phyloP scores from a whole-genome alignment of 2,113 vertebrate genomes.

The Xenopus borealis region DNA sequence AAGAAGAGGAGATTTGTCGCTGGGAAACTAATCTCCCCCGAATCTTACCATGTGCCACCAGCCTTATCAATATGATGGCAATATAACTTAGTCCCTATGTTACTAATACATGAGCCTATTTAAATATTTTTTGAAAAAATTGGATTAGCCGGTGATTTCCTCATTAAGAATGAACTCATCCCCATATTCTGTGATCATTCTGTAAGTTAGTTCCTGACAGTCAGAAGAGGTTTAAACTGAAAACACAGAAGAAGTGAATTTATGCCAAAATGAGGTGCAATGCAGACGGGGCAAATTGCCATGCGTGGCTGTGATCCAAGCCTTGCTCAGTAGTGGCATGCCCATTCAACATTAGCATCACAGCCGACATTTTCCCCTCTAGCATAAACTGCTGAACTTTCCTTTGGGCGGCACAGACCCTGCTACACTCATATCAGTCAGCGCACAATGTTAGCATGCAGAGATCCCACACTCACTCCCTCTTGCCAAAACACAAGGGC shows the following conservation, averaged over 20 bases:
- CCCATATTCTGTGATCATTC: background rate
- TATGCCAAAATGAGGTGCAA: constrained; percentile 35
- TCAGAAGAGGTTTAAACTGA: background rate
- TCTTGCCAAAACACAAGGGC: constrained; percentile 37
- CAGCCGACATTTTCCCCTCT: constrained; percentile 19
- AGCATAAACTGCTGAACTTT: constrained; percentile 20
- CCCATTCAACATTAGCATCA: constrained; percentile 30
- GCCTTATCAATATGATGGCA: too few species aligned
- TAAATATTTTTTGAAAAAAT: too few species aligned
- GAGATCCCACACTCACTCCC: constrained; percentile 35
- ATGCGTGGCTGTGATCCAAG: constrained; percentile 36
- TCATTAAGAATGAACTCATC: too few species aligned
- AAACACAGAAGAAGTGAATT: constrained; percentile 16
- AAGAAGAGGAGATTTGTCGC: too few species aligned
- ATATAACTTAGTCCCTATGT: too few species aligned
- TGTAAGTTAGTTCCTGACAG: constrained; percentile 15
- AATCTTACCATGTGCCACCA: too few species aligned
- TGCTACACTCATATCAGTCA: constrained; percentile 23
- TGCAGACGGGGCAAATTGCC: constrained; percentile 40
- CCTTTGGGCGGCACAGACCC: background rate
- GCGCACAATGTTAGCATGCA: constrained; percentile 36
- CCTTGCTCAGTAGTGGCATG: constrained; percentile 33
- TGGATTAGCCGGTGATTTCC: too few species aligned
- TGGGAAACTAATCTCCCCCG: too few species aligned
- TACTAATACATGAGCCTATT: too few species aligned